phyloP scores from a whole-genome alignment of 2,888 invertebrate genomes.

The Disparrhopalites patrizii region DNA sequence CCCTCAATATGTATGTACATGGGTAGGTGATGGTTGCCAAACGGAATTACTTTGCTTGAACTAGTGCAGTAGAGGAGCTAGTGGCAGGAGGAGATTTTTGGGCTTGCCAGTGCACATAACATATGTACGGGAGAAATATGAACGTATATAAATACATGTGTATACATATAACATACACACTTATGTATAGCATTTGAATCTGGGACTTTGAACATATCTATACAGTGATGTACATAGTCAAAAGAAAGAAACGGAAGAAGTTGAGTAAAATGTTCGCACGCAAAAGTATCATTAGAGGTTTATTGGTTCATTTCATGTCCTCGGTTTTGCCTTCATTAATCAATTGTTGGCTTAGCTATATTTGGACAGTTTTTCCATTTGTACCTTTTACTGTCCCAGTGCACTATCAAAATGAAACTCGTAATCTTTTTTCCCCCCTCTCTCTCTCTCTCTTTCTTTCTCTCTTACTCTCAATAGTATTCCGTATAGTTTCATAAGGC shows the following conservation, averaged over 20 bases:
- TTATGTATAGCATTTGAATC: not conserved
- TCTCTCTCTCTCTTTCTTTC: not conserved
- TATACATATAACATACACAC: no score
- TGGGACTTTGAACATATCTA: no score
- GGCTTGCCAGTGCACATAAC: not conserved
- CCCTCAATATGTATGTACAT: no score
- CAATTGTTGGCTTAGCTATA: conserved; percentile 1
- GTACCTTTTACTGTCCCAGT: conserved; percentile 3
- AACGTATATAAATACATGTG: not conserved
- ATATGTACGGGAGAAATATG: no score
- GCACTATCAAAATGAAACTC: conserved; percentile 1
- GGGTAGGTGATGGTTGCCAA: no score
- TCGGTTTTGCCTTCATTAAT: conserved; percentile 14
- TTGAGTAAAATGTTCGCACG: conserved; percentile 14
- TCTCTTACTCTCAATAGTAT: not conserved
- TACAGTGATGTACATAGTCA: not conserved
- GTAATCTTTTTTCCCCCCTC: no score
- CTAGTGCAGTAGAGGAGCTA: no score
- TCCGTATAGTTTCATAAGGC: no score
- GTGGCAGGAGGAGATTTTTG: not conserved
- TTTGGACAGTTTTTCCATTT: conserved; percentile 12
- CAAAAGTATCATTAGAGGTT: conserved; percentile 22
- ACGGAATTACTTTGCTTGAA: no score
- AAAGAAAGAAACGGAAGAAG: not conserved
- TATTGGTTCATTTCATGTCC: conserved; percentile 11